A percentile compares a stretch with the other conserved stretches of the same genome.
These are phyloP conservation scores for Okapia johnstoni DNA, from an alignment of 2,113 vertebrate species.

Conservation along the genomic window DNA sequence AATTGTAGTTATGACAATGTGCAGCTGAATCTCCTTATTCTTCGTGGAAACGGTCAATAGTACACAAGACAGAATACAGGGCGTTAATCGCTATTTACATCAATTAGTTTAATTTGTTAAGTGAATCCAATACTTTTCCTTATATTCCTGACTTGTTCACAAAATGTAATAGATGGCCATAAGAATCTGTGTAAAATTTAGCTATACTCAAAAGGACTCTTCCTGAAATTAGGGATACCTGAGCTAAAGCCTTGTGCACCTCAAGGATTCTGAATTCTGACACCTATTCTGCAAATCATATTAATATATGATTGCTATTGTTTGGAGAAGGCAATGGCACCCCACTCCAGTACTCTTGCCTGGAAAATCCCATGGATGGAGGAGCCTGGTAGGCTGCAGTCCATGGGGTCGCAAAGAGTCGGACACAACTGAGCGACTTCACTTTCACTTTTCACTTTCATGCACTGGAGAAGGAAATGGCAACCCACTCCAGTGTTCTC, in stretches of 20 bases:
- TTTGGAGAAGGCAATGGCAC: neutral
- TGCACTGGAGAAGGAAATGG: no score
- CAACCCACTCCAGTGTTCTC: no score
- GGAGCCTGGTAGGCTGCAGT: no score
- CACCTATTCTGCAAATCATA: conserved; percentile 20
- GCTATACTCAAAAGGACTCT: conserved; percentile 39
- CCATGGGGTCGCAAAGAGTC: no score
- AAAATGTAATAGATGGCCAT: conserved; percentile 31
- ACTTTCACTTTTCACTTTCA: no score
- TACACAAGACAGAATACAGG: neutral
- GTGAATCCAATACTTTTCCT: conserved; percentile 54
- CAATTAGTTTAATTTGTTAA: conserved; percentile 15
- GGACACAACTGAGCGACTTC: no score
- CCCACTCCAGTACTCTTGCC: no score
- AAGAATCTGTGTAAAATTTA: conserved; percentile 55
- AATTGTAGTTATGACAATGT: neutral
- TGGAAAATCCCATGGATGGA: no score
- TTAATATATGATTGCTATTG: neutral
- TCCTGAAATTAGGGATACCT: conserved; percentile 52
- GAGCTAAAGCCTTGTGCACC: conserved; percentile 30
- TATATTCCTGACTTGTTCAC: conserved; percentile 25
- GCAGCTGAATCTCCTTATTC: neutral
- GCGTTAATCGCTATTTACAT: neutral
- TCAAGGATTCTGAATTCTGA: conserved; percentile 49
- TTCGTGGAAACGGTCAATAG: neutral